Evolutionary conservation across 2,888 invertebrate genomes (phyloP), one percentile per base, ranked within the genome.

Genomic region (Lithophane semibrunnea): DNA sequence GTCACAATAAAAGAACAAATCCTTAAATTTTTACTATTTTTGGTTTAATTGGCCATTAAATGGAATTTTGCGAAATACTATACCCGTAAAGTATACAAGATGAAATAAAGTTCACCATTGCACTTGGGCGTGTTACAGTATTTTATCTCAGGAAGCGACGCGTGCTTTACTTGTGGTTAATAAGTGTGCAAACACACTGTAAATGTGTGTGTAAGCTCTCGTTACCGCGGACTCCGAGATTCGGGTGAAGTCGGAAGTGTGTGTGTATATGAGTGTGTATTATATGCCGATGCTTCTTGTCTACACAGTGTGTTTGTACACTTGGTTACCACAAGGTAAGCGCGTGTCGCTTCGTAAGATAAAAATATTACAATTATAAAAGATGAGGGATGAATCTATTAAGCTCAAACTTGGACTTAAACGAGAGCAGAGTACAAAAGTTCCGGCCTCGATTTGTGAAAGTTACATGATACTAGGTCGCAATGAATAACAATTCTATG

Each of bases 401-500:
- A n/a, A 58, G 52, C 18, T 56, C n/a, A 47, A 74, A 74, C 44
- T 68, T 77, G 66, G 58, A 70, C 58, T 52, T 72, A 60, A 73
- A 70, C 74, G 49, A 76, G 61, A 58, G 37, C 76, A 73, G 64
- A 82, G 68, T 54, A 73, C 80, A 56, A 86, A 83, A 73, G 76
- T 66, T 77, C 52, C 13, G 65, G 54, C 73, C 42, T 69, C 63
- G 47, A 79, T 79, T 84, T 75, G 61, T 58, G 16, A 61, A 75
- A 79, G 77, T 82, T 79, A 70, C 68, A 78, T 63, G 71, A 67
- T 73, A 72, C 75, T 72, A 84, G 74, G 64, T 68, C 74, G 74
- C 65, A 64, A 77, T 78, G 74, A 86, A 75, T 84, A 85, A 86
- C 87, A 86, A 86, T 79, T 80, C 73, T 75, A 86, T 82, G 80